Conservation (phyloP, 2,113 vertebrate species). For the Panthera uncia region DNA sequence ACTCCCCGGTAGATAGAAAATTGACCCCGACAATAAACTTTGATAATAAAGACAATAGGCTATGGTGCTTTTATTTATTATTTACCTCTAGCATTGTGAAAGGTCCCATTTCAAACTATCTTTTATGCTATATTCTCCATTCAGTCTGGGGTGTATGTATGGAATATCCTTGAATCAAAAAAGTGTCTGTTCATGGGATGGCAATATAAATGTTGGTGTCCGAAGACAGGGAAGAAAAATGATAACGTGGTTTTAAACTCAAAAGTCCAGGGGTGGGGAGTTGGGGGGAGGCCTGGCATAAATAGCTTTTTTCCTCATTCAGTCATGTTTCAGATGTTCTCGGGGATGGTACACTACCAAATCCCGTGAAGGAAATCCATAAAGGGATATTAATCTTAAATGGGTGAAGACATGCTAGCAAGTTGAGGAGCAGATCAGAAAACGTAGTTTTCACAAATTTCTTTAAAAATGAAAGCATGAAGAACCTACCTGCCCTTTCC, state of each 20-base stretch:
- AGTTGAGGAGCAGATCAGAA: neutral
- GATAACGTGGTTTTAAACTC: neutral
- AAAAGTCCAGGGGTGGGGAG: neutral
- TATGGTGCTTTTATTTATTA: constrained; percentile 34
- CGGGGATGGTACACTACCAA: neutral
- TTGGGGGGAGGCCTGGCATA: neutral
- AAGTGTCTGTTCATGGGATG: neutral
- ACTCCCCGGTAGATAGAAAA: constrained; percentile 57
- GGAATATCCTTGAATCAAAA: neutral
- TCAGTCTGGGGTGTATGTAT: neutral
- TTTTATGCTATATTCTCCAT: neutral
- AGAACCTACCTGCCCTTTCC: neutral
- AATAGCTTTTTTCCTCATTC: neutral
- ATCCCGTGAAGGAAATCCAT: neutral
- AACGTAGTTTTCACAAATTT: neutral
- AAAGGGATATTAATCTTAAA: neutral
- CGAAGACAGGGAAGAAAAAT: neutral
- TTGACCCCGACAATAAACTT: constrained; percentile 74
- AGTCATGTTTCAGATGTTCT: neutral
- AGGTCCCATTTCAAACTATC: neutral
- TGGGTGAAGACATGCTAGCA: neutral
- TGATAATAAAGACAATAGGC: constrained; percentile 61
- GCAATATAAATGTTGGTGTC: neutral
- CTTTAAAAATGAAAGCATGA: neutral
- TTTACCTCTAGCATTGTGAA: neutral